Evolutionary conservation across 2,113 vertebrate species (phyloP), one percentile per base, ranked within the genome.

Genomic region (Barbus barbus): DNA sequence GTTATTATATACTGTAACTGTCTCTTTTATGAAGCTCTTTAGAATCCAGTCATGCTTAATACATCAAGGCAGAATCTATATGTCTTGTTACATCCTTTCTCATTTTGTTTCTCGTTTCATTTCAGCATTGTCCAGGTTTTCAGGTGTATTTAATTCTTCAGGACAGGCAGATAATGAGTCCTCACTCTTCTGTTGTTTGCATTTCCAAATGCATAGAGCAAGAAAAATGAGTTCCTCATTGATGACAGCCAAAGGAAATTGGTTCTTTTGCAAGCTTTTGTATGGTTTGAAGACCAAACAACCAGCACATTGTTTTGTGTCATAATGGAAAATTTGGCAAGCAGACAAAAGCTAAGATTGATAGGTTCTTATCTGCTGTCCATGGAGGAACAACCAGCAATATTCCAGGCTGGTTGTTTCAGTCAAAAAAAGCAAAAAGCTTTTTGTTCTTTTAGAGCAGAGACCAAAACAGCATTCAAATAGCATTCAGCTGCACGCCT

Each of bases 191-290:
- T 78, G 82, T 22, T 86, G 90, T 91, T 89, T 84, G 81, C 87
- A 80, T 91, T 91, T 90, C 87, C 87, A 85, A 90, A 90, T 82
- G 83, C 28, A 61, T 85, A 56, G 89, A 83, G 75, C 86, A 91
- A 90, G 91, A 93, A 87, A 88, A 91, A 93, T 91, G 88, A 86
- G 89, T 90, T 91, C 91, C 85, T 82, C 87, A 92, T 93, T 93
- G 91, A 91, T 88, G 90, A 86, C 86, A 88, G 86, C 88, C 89
- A 83, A 85, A 90, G 92, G 90, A 93, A 93, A 93, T 92, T 93
- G 90, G 89, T 90, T 92, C 87, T 86, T 85, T 85, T 88, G 88
- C 91, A 82, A 85, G 89, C 90, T 87, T 91, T 91, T 93, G 91
- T 91, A 88, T 56, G 88, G 81, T 36, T 72, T 71, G 89, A 67